These are phyloP conservation scores for Enteromius afrohamiltoni DNA, from an alignment of 2,797 vertebrate genomes.

Conservation along the genomic window DNA sequence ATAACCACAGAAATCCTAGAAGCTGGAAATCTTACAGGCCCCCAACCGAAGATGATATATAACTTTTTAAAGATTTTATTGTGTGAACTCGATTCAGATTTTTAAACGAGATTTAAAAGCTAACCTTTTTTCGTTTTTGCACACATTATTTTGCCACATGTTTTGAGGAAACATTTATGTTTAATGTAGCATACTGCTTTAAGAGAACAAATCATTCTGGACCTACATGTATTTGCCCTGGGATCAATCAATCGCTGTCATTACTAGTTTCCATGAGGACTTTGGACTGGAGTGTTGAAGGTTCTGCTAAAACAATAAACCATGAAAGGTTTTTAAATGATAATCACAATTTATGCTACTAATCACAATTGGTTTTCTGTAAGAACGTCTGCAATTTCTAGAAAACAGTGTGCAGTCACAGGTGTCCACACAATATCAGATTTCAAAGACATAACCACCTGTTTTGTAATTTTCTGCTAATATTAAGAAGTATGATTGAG, in stretches of 20 bases:
- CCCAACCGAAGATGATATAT: slow-evolving; percentile 9
- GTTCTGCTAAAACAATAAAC: not conserved
- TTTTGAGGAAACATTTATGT: not conserved
- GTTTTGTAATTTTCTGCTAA: slow-evolving; percentile 35
- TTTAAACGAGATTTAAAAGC: not conserved
- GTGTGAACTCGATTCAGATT: not conserved
- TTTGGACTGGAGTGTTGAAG: not conserved
- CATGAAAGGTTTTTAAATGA: not conserved
- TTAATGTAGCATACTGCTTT: not conserved
- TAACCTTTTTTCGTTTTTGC: not conserved
- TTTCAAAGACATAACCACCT: not conserved
- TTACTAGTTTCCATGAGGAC: slow-evolving; percentile 14
- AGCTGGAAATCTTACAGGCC: slow-evolving; percentile 4
- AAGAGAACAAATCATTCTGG: not conserved
- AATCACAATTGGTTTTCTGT: not conserved
- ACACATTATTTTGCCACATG: not conserved
- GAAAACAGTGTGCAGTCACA: not conserved
- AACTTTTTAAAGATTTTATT: not conserved
- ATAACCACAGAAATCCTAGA: slow-evolving; percentile 28
- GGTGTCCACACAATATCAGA: not conserved
- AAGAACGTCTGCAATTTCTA: not conserved
- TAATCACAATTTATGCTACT: not conserved
- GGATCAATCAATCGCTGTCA: slow-evolving; percentile 29
- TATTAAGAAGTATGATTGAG: not conserved
- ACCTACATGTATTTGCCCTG: not conserved